Conservation (phyloP, 2,888 invertebrate genomes). For the Oscheius sp. region DNA sequence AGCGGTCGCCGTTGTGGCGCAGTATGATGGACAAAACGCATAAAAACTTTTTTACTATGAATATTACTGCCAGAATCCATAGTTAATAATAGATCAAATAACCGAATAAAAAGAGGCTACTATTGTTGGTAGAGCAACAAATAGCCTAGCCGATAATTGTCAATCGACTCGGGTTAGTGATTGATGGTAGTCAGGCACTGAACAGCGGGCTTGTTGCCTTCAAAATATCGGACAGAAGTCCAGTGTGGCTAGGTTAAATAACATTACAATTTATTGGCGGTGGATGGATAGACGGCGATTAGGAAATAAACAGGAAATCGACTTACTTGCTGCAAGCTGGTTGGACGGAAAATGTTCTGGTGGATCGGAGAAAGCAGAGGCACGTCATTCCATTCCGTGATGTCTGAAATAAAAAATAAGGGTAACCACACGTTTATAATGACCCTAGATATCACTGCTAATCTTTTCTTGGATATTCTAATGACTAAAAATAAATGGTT, state of each 20-base stretch:
- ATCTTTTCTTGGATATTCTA: too few relatives aligned
- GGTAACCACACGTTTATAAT: too few relatives aligned
- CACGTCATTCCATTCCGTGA: slow-evolving; percentile 53
- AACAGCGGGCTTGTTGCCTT: slow-evolving; percentile 20
- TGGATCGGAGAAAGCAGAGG: slow-evolving; percentile 61
- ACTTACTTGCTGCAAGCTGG: slow-evolving; percentile 60
- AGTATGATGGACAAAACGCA: slow-evolving; percentile 17
- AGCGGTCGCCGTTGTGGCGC: neutral
- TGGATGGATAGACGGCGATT: neutral
- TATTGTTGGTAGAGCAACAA: slow-evolving; percentile 20
- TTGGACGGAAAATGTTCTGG: slow-evolving; percentile 57
- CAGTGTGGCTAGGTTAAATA: slow-evolving; percentile 4
- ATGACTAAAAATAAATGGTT: too few relatives aligned
- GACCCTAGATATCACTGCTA: too few relatives aligned
- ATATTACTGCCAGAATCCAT: slow-evolving; percentile 33
- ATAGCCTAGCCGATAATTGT: slow-evolving; percentile 31
- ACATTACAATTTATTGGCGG: neutral
- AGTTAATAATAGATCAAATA: neutral
- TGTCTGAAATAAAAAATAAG: slow-evolving; percentile 49
- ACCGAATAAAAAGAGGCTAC: neutral
- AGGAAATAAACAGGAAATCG: neutral
- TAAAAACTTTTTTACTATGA: slow-evolving; percentile 34
- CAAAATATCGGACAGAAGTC: slow-evolving; percentile 15
- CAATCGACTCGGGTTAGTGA: slow-evolving; percentile 28
- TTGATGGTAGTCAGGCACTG: slow-evolving; percentile 24